These are phyloP conservation scores for Tetheella fluctuosa DNA, from an alignment of 2,888 invertebrate genomes.

Conservation along the genomic window DNA sequence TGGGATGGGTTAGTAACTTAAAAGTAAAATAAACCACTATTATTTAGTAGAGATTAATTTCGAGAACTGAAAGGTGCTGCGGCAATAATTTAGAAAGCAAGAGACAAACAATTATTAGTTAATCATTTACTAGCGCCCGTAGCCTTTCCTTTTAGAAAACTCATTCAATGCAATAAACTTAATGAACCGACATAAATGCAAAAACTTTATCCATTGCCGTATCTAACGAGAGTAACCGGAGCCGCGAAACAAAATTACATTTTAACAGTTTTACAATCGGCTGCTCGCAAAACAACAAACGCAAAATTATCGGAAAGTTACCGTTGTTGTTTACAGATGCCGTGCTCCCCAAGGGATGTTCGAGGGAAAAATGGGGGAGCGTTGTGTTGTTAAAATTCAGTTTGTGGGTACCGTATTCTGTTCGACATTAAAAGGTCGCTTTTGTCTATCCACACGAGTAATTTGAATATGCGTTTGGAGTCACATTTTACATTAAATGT, in stretches of 20 bases:
- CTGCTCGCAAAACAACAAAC: constrained; percentile 44
- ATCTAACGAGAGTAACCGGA: neutral
- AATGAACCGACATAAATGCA: constrained; percentile 4
- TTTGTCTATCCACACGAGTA: constrained; percentile 38
- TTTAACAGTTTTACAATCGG: constrained; percentile 31
- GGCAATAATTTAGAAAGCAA: too few species aligned
- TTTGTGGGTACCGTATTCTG: constrained; percentile 18
- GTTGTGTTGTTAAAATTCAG: constrained; percentile 23
- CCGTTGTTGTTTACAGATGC: constrained; percentile 58
- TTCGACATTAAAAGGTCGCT: constrained; percentile 33
- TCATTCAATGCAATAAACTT: neutral
- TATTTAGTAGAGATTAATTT: too few species aligned
- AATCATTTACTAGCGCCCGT: neutral
- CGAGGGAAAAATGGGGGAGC: constrained; percentile 39
- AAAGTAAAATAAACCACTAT: too few species aligned
- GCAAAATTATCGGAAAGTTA: constrained; percentile 60
- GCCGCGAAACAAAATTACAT: constrained; percentile 27
- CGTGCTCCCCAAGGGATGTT: constrained; percentile 32
- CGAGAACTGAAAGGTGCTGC: too few species aligned
- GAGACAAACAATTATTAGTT: too few species aligned
- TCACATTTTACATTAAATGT: neutral
- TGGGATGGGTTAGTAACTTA: too few species aligned
- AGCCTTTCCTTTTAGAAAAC: neutral
- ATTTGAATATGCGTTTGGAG: constrained; percentile 35
- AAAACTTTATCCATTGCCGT: constrained; percentile 5